Percentiles rank a stretch among this genome's conserved stretches.
These are phyloP conservation scores for Nothocercus nigrocapillus DNA, from an alignment of 2,113 vertebrate species.

Conservation along the genomic window DNA sequence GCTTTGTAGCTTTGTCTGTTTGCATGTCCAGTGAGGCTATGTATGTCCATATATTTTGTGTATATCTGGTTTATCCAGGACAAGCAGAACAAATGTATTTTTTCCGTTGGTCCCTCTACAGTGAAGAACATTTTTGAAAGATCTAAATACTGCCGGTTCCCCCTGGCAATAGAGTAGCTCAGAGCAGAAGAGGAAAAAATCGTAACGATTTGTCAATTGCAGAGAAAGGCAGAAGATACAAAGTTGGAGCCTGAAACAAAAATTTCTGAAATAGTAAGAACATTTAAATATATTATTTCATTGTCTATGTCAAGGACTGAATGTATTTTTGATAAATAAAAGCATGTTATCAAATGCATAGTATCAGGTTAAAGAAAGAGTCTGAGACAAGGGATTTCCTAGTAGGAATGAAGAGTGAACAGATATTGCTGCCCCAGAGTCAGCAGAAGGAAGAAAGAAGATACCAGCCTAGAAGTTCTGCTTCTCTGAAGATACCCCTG, in stretches of 20 bases:
- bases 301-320: neutral
- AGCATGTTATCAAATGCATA: neutral
- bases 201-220: neutral
- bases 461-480: neutral
- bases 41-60: neutral
- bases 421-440: neutral
- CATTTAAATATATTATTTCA: neutral
- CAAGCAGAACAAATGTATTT: neutral
- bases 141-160: neutral
- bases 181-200: neutral
- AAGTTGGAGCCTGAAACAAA: neutral
- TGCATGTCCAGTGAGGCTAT: neutral
- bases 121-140: neutral
- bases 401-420: neutral
- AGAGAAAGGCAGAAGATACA: neutral
- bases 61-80: neutral
- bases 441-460: neutral
- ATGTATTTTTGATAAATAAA: neutral
- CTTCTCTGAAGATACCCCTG: neutral
- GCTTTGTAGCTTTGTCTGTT: neutral
- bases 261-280: neutral
- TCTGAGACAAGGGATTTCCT: neutral
- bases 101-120: neutral
- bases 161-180: neutral
- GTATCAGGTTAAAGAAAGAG: neutral